phyloP scores from a whole-genome alignment of 2,113 vertebrate genomes.

The Corvus moneduloides region DNA sequence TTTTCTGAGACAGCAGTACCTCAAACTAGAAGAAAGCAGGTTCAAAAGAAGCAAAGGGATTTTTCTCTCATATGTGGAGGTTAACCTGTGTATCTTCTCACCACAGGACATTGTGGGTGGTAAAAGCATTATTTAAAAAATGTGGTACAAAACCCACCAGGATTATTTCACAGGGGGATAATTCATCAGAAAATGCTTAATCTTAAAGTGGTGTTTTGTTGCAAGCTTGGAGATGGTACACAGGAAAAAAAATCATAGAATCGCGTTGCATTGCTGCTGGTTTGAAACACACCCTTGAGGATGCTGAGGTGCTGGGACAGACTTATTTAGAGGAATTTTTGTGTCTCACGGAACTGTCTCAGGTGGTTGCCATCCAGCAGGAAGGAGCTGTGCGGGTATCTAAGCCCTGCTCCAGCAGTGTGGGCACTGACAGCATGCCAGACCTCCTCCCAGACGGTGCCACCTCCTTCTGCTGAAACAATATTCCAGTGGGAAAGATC shows the following conservation, averaged over 20 bases:
- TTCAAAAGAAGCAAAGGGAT: not conserved
- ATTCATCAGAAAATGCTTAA: not conserved
- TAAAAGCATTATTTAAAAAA: not conserved
- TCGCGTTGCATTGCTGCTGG: not conserved
- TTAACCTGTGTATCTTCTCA: not conserved
- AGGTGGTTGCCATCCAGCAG: not conserved
- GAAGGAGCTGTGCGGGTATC: not conserved
- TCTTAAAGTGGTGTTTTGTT: not conserved
- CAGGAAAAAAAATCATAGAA: not conserved
- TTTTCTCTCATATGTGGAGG: not conserved
- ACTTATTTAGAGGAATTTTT: not conserved
- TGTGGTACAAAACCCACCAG: not conserved
- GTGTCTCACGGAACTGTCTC: not conserved
- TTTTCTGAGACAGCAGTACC: not conserved
- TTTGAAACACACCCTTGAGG: not conserved
- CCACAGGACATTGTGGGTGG: not conserved
- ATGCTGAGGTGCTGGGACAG: not conserved
- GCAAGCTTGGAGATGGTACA: not conserved
- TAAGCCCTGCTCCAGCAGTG: not conserved
- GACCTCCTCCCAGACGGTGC: not conserved
- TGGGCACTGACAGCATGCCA: fast-evolving
- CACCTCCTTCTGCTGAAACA: not conserved
- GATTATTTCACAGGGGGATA: not conserved
- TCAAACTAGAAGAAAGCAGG: not conserved
- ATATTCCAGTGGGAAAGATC: not conserved